Percentiles rank a stretch among this genome's conserved stretches.
These are phyloP conservation scores for Sarcoramphus papa DNA, from an alignment of 2,797 vertebrate genomes.

Conservation along the genomic window DNA sequence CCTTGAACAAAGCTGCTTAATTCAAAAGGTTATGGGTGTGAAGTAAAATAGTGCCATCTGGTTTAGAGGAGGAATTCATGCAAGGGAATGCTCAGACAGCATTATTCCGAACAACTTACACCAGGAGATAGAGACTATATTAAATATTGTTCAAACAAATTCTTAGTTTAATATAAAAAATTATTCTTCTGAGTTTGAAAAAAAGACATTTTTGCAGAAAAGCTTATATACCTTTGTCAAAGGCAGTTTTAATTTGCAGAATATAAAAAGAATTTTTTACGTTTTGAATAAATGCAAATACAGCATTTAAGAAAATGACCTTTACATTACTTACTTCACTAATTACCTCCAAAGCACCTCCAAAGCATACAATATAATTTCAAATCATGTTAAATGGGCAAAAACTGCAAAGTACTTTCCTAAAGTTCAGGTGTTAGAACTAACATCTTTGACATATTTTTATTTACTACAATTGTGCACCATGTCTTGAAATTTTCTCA, in stretches of 20 bases:
- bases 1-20: background rate
- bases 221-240: background rate
- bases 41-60: slow-evolving; percentile 10
- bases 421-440: background rate
- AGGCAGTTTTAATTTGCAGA: background rate
- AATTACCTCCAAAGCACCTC: background rate
- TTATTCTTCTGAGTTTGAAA: background rate
- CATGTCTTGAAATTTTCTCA: background rate
- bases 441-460: background rate
- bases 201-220: background rate
- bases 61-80: slow-evolving; percentile 6
- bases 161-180: background rate
- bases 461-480: background rate
- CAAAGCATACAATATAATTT: background rate
- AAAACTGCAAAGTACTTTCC: background rate
- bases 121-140: background rate
- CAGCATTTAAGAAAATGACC: background rate
- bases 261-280: background rate
- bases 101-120: background rate
- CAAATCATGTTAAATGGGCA: background rate
- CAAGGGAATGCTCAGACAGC: background rate
- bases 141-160: background rate
- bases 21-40: background rate
- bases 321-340: background rate
- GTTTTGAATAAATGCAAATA: background rate